Evolutionary conservation across 1,140 invertebrate species (phyloP).

Genomic region (Geopemphigus sp.): DNA sequence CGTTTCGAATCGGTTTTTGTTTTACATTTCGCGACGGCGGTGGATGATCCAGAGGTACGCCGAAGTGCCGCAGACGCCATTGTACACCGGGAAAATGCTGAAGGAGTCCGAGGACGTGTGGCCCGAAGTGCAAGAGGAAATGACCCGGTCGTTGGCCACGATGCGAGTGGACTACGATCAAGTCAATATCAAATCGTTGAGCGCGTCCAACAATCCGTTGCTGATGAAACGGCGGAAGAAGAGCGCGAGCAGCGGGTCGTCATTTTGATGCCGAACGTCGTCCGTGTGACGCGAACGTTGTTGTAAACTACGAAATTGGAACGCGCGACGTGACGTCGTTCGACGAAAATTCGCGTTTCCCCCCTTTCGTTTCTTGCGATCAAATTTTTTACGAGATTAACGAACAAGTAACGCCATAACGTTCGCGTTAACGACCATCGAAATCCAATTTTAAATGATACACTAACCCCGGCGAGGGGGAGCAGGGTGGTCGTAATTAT

Average conservation of each 20-base stretch:
- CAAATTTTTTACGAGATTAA: too few species aligned
- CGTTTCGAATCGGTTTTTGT: not conserved
- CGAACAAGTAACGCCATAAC: too few species aligned
- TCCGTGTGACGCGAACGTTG: too few species aligned
- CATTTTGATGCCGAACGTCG: not conserved
- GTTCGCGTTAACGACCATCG: too few species aligned
- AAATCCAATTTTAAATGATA: too few species aligned
- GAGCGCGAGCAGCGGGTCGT: conserved; percentile 54
- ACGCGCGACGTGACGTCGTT: too few species aligned
- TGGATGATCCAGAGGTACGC: conserved; percentile 70
- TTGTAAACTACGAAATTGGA: too few species aligned
- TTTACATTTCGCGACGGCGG: conserved; percentile 38
- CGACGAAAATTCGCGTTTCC: too few species aligned
- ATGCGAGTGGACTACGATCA: conserved; percentile 94
- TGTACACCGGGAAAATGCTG: conserved; percentile 82
- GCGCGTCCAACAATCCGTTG: conserved; percentile 86
- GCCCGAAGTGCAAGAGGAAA: conserved; percentile 97
- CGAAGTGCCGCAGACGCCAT: conserved; percentile 87
- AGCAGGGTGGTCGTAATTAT: too few species aligned
- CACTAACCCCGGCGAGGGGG: too few species aligned
- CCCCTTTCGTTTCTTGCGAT: too few species aligned
- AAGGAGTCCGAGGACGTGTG: conserved; percentile 88
- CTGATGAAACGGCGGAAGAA: conserved; percentile 81
- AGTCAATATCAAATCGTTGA: conserved; percentile 84
- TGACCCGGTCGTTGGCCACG: conserved; percentile 92